These are phyloP conservation scores for Eudyptes chrysolophus DNA, from an alignment of 2,113 vertebrate species.

Conservation along the genomic window DNA sequence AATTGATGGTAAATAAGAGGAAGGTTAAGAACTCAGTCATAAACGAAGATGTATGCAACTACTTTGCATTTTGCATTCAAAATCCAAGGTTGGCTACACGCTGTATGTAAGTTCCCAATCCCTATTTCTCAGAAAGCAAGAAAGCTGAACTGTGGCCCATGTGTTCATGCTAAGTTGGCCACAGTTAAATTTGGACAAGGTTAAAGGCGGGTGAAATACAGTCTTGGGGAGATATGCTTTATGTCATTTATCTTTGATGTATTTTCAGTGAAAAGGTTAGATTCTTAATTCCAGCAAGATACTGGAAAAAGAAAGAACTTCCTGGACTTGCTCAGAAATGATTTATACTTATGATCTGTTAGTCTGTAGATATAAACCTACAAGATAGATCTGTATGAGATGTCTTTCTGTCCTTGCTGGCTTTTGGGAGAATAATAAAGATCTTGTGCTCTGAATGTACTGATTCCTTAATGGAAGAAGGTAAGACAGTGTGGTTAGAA, in stretches of 20 bases:
- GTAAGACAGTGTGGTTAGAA: not conserved
- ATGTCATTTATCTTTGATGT: not conserved
- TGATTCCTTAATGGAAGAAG: not conserved
- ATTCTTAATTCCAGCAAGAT: not conserved
- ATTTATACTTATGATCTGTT: not conserved
- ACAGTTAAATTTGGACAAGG: not conserved
- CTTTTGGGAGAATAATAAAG: not conserved
- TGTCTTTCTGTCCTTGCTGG: not conserved
- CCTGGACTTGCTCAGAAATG: not conserved
- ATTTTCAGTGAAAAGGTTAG: not conserved
- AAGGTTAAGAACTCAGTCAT: not conserved
- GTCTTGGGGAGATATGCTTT: not conserved
- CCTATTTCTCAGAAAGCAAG: not conserved
- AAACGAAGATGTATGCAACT: not conserved
- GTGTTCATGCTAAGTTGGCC: not conserved
- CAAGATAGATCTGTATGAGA: not conserved
- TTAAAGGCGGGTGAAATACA: not conserved
- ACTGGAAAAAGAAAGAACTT: not conserved
- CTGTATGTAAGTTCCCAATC: not conserved
- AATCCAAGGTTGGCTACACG: accelerated
- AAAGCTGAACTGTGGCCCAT: not conserved
- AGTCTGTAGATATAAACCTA: not conserved
- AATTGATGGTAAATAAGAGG: not conserved
- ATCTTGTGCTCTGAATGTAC: not conserved
- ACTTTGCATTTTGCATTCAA: not conserved